These are phyloP conservation scores for Triops longicaudatus DNA, from an alignment of 1,140 invertebrate genomes.

Conservation along the genomic window DNA sequence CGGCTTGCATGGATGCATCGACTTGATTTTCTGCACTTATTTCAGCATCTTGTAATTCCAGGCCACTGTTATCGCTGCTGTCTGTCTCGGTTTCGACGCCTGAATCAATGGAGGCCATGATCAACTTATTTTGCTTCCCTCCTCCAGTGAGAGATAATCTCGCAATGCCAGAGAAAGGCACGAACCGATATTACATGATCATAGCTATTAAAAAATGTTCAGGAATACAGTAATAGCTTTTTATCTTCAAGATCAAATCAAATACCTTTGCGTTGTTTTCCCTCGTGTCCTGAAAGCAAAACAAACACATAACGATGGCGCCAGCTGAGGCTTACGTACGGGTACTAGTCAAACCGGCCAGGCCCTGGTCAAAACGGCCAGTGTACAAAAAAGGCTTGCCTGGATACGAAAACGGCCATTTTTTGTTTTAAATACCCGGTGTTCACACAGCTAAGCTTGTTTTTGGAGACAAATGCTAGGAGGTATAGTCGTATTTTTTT, in stretches of 20 bases:
- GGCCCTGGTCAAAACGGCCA: no score
- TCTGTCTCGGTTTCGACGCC: constrained; percentile 57
- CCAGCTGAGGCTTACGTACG: no score
- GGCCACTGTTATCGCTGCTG: constrained; percentile 49
- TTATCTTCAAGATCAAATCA: no score
- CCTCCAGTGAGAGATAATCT: not conserved
- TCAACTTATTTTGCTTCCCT: not conserved
- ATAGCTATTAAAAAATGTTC: not conserved
- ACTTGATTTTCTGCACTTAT: not conserved
- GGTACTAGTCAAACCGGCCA: no score
- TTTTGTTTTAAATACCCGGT: no score
- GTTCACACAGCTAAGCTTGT: no score
- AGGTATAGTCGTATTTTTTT: no score
- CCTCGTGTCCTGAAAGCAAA: not conserved
- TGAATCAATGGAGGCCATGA: constrained; percentile 46
- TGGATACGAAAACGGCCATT: no score
- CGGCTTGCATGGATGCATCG: not conserved
- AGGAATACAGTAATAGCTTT: not conserved
- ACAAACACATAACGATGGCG: not conserved
- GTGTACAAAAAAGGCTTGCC: no score
- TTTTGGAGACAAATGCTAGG: no score
- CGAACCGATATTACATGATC: not conserved
- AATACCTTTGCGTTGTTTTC: not conserved
- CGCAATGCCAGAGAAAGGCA: not conserved
- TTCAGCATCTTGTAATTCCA: not conserved